phyloP scores from a whole-genome alignment of 2,113 vertebrate species.

The Taurulus bubalis region DNA sequence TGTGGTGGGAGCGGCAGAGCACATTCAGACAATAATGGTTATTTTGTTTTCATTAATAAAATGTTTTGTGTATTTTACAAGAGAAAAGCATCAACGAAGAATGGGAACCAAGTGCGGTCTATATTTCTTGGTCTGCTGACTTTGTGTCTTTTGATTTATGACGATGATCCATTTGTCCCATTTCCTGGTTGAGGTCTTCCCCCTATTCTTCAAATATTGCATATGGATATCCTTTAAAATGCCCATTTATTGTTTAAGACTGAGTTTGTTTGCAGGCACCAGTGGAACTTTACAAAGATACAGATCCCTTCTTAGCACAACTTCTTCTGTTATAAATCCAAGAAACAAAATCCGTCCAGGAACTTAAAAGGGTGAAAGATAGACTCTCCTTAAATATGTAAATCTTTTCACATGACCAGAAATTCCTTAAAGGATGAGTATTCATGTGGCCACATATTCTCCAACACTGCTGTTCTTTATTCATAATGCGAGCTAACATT shows the following conservation, averaged over 20 bases:
- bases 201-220: background rate
- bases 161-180: background rate
- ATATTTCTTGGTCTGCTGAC: background rate
- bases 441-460: background rate
- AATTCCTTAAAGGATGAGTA: background rate
- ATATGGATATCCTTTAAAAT: too few species aligned
- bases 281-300: background rate
- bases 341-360: background rate
- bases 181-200: background rate
- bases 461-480: background rate
- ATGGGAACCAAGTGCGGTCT: background rate
- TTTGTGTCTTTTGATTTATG: background rate
- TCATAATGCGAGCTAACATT: background rate
- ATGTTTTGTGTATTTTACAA: background rate
- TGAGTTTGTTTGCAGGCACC: background rate
- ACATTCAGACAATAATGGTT: background rate
- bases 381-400: background rate
- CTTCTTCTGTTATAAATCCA: background rate
- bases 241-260: too few species aligned
- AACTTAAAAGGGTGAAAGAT: background rate
- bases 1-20: background rate
- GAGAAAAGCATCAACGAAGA: background rate
- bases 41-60: conserved; percentile 1
- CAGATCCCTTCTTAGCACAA: background rate
- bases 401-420: background rate